A percentile compares a stretch with the other conserved stretches of the same genome.
These are phyloP conservation scores for Sipha maydis DNA, from an alignment of 2,888 invertebrate genomes.

Conservation along the genomic window DNA sequence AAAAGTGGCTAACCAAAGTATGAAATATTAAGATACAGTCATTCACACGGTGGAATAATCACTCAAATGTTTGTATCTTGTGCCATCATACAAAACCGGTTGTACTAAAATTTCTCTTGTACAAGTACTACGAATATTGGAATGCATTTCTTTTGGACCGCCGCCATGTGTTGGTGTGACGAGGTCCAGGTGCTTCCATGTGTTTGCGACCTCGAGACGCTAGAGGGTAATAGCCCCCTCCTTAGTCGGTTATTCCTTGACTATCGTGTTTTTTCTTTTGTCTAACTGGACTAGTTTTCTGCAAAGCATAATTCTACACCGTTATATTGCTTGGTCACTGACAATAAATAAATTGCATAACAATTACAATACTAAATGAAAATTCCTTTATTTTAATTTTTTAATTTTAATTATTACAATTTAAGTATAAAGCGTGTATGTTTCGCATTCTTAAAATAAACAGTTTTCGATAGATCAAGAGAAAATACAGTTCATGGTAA, in stretches of 20 bases:
- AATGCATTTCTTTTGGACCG: constrained; percentile 51
- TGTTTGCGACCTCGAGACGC: constrained; percentile 48
- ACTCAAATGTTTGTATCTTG: constrained; percentile 17
- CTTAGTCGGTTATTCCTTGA: background rate
- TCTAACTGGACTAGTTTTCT: constrained; percentile 32
- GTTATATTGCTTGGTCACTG: background rate
- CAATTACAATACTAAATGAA: background rate
- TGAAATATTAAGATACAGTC: background rate
- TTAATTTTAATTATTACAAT: no score
- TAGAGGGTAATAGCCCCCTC: constrained; percentile 27
- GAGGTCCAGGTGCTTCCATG: constrained; percentile 57
- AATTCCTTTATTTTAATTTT: no score
- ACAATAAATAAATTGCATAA: background rate
- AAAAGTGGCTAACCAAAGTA: background rate
- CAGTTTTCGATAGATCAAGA: no score
- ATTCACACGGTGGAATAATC: constrained; percentile 18
- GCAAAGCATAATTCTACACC: background rate
- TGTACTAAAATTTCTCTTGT: constrained; percentile 37
- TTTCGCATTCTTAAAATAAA: no score
- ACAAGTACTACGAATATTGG: background rate
- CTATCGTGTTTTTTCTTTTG: constrained; percentile 3
- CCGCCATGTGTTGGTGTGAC: constrained; percentile 45
- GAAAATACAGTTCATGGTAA: no score
- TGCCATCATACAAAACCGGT: constrained; percentile 42
- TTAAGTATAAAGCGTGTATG: no score